phyloP scores from a whole-genome alignment of 1,140 invertebrate species.

The Solenopsis invicta region DNA sequence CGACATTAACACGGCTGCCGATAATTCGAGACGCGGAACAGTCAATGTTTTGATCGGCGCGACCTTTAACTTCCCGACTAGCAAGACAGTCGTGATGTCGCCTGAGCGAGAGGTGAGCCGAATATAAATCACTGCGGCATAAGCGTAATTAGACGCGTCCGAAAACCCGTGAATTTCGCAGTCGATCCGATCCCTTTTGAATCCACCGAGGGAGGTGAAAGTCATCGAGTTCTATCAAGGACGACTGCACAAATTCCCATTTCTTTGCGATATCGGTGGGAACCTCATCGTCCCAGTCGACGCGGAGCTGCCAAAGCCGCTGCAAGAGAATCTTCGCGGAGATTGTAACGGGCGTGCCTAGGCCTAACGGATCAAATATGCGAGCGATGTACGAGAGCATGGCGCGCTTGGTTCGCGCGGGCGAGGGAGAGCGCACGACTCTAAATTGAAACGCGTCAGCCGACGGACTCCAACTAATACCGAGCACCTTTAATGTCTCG shows the following conservation, averaged over 20 bases:
- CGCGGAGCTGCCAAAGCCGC: background rate
- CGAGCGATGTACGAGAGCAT: background rate
- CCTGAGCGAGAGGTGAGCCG: background rate
- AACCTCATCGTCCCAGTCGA: background rate
- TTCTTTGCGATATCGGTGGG: background rate
- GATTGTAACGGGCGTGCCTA: background rate
- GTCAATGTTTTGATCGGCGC: background rate
- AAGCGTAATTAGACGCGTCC: background rate
- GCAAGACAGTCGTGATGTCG: background rate
- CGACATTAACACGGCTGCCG: background rate
- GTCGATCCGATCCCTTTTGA: background rate
- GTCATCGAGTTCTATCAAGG: rapidly evolving
- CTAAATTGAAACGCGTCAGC: background rate
- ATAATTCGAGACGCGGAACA: background rate
- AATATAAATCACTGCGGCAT: background rate
- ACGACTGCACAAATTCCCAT: background rate
- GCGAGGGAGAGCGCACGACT: background rate
- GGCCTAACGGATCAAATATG: background rate
- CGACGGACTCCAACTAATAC: background rate
- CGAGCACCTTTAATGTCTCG: background rate
- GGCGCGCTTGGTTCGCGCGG: rapidly evolving
- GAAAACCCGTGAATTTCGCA: background rate
- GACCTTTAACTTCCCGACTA: background rate
- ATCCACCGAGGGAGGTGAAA: background rate
- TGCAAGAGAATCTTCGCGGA: background rate